Conservation (phyloP, 2,888 invertebrate genomes). For the Pimpla rufipes region DNA sequence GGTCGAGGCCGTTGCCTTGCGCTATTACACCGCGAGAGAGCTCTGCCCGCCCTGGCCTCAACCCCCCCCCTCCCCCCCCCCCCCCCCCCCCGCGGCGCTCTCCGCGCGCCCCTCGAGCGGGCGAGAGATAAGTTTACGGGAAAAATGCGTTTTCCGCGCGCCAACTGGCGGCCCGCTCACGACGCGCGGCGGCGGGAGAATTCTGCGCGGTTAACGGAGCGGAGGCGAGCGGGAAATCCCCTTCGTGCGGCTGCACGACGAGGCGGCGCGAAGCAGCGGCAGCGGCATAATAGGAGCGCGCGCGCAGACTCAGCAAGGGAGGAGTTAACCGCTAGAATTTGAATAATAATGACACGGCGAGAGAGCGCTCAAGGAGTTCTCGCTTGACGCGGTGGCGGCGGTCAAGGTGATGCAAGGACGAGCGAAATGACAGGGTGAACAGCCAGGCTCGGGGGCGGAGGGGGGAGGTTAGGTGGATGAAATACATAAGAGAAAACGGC, state of each 20-base stretch:
- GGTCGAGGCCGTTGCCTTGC: conserved; percentile 47
- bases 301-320: background rate
- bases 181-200: conserved; percentile 18
- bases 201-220: conserved; percentile 54
- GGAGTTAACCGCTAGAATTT: conserved; percentile 39
- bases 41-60: too few species aligned
- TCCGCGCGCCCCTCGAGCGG: conserved; percentile 36
- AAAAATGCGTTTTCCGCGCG: conserved; percentile 55
- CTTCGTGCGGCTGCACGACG: background rate
- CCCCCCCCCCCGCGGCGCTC: background rate
- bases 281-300: background rate
- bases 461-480: background rate
- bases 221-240: conserved; percentile 13
- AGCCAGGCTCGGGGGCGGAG: background rate
- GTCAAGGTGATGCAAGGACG: conserved; percentile 42
- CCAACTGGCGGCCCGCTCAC: conserved; percentile 7
- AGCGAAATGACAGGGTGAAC: conserved; percentile 7
- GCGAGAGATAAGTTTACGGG: conserved; percentile 58
- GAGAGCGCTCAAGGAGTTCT: conserved; percentile 13
- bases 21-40: conserved; percentile 34
- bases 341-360: conserved; percentile 46
- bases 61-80: too few species aligned
- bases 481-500: conserved; percentile 1
- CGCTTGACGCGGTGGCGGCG: background rate
- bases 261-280: background rate